Evolutionary conservation across 2,797 vertebrate genomes (phyloP).

Genomic region (Alca torda): DNA sequence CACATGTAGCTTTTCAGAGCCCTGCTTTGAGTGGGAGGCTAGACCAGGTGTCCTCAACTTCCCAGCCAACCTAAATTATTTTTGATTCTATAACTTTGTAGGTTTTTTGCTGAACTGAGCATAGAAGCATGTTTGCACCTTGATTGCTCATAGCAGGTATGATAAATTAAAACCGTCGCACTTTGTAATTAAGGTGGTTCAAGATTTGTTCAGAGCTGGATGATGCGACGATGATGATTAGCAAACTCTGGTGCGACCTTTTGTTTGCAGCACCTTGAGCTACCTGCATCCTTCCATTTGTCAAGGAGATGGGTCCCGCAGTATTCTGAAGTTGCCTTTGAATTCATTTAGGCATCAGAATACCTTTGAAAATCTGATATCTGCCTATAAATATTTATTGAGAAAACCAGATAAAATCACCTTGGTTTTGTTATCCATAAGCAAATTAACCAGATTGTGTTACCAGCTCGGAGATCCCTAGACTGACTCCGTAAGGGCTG

Average conservation of each 20-base stretch:
- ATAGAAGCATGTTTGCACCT: background rate
- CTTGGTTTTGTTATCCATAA: background rate
- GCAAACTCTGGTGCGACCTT: background rate
- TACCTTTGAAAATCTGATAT: background rate
- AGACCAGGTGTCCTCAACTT: background rate
- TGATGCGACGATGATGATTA: background rate
- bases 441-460: background rate
- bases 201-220: fast-evolving
- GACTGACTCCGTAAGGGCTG: fast-evolving
- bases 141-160: background rate
- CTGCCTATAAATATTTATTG: background rate
- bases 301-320: background rate
- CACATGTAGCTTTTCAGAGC: background rate
- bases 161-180: background rate
- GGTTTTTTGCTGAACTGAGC: fast-evolving
- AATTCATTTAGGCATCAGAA: background rate
- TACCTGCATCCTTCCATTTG: background rate
- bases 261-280: background rate
- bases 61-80: background rate
- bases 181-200: background rate
- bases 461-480: background rate
- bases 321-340: background rate
- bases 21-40: background rate
- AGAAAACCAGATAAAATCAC: background rate
- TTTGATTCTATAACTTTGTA: background rate